Base-by-base conservation (phyloP, 2,797 vertebrate genomes). In the Aselliscus stoliczkanus region DNA sequence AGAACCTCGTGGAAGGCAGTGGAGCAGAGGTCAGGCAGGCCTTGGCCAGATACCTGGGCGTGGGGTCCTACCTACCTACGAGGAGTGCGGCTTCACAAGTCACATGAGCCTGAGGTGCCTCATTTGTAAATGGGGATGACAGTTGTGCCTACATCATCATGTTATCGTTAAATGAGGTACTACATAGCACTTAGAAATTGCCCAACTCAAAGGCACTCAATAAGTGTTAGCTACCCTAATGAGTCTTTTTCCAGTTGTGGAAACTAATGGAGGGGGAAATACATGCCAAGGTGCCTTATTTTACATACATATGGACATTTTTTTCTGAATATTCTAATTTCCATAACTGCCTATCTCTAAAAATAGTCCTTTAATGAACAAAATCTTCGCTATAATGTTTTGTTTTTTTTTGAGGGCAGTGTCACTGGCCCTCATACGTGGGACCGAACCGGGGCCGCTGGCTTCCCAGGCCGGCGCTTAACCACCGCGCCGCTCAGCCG, bases 111-210 rank as follows among this genome's bases (percentile, higher is more conserved):
- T 42, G 15, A 60, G 42, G 47, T 23, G 44, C n/a, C 15, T 44
- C 3, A 0, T 34, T 65, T 60, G 10, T 14, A 65, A 72, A 54
- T 0, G 4, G 25, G 31, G 9, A 56, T 6, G 7, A 47, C 5
- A 11, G 31, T 11, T n/a, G 34, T 11, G 15, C 17, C 83, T 34
- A 21, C 4, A 27, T n/a, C 10, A 23, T 0, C 31, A 18, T 17
- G 76, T 23, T 50, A 42, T 15, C 72, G 29, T 37, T 67, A 50
- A 93, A 34, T 56, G 60, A 37, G 39, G 27, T 76, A 58, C 69
- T 17, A 29, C 18, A 44, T 4, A 39, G 12, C n/a, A 34, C 56
- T 72, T 18, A 76, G 81, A 79, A 58, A 58, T 15, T 18, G 86
- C 29, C 25, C 27, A 72, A 21, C 27, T 72, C 39, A 62, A 62